Evolutionary conservation across 2,888 invertebrate species (phyloP).

Genomic region (Habrosyne pyritoides): DNA sequence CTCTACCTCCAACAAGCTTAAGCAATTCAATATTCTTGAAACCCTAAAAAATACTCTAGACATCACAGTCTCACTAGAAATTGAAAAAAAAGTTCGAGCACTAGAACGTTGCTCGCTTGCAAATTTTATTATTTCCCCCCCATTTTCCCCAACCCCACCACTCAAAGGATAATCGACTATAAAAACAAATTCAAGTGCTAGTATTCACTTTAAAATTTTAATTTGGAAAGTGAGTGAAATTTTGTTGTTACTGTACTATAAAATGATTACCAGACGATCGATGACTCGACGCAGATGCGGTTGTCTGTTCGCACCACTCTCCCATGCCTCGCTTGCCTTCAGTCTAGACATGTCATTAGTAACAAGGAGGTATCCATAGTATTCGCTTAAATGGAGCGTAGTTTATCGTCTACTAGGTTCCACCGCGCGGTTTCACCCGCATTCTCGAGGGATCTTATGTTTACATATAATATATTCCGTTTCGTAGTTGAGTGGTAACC

Average conservation of each 20-base stretch:
- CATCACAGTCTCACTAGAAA: background rate
- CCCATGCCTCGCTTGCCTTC: background rate
- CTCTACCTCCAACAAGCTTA: too few relatives aligned
- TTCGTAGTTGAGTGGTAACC: too few relatives aligned
- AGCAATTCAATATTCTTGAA: too few relatives aligned
- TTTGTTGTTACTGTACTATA: background rate
- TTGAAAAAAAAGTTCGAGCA: background rate
- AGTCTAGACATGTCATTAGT: background rate
- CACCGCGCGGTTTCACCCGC: too few relatives aligned
- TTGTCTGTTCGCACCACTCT: background rate
- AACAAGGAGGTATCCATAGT: background rate
- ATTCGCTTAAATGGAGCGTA: too few relatives aligned
- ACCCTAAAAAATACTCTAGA: background rate
- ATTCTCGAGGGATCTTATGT: too few relatives aligned
- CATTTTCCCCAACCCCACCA: slow-evolving; percentile 4
- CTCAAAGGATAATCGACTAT: slow-evolving; percentile 37
- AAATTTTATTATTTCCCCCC: background rate
- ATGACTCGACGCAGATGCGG: background rate
- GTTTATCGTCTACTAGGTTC: too few relatives aligned
- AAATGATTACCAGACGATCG: background rate
- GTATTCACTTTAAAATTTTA: slow-evolving; percentile 24
- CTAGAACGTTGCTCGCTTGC: background rate
- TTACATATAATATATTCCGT: too few relatives aligned
- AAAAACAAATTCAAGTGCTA: slow-evolving; percentile 33
- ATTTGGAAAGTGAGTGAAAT: slow-evolving; percentile 12